phyloP scores from a whole-genome alignment of 2,888 invertebrate genomes.

The Ophion ellenae region DNA sequence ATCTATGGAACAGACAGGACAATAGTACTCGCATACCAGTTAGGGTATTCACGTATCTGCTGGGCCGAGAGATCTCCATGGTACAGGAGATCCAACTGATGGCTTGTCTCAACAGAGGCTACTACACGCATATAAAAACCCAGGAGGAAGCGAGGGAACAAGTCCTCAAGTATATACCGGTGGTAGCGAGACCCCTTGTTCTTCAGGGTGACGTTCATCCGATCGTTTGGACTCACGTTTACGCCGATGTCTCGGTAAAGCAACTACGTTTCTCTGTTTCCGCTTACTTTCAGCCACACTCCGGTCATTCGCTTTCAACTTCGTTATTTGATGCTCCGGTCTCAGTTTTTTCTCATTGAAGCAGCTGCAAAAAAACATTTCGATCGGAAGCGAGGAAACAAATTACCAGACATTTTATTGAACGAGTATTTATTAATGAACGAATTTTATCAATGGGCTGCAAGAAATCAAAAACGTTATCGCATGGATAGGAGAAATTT shows the following conservation, averaged over 20 bases:
- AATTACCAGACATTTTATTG: neutral
- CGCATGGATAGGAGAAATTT: too few relatives aligned
- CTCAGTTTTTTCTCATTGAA: too few relatives aligned
- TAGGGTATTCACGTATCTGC: constrained; percentile 96
- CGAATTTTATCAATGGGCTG: too few relatives aligned
- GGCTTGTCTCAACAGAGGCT: constrained; percentile 98
- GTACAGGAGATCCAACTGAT: constrained; percentile 95
- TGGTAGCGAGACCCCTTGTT: constrained; percentile 94
- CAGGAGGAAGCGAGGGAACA: constrained; percentile 98
- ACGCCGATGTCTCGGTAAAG: constrained; percentile 93
- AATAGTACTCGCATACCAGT: constrained; percentile 91
- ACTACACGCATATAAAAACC: constrained; percentile 96
- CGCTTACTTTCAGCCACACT: neutral
- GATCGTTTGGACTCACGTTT: constrained; percentile 97
- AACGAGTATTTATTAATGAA: too few relatives aligned
- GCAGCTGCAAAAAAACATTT: too few relatives aligned
- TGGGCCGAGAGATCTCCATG: constrained; percentile 97
- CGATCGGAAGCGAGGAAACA: too few relatives aligned
- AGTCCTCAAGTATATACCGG: constrained; percentile 97
- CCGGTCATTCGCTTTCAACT: too few relatives aligned
- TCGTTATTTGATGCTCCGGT: too few relatives aligned
- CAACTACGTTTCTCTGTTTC: neutral
- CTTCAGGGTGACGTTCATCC: constrained; percentile 90
- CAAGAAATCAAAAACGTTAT: too few relatives aligned
- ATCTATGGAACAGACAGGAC: constrained; percentile 90